Evolutionary conservation across 23 tunicate genomes (phyloP).

Genomic region (Corella eumyota): DNA sequence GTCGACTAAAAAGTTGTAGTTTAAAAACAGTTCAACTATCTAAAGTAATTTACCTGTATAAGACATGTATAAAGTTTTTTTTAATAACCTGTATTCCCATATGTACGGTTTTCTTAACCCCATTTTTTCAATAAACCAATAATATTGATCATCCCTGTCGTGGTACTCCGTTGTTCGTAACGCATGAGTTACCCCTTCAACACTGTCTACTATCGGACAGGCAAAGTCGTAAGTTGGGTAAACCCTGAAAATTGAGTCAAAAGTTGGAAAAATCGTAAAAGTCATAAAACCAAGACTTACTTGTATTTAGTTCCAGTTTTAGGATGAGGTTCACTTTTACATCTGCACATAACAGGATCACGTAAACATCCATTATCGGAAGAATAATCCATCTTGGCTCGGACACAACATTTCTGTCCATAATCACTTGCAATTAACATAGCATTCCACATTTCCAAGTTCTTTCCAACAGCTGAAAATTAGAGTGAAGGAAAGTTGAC

Average conservation of each 20-base stretch:
- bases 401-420: slow-evolving; percentile 70
- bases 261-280: background rate
- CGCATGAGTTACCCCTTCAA: slow-evolving; percentile 97
- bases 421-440: slow-evolving; percentile 63
- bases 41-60: background rate
- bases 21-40: background rate
- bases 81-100: slow-evolving; percentile 85
- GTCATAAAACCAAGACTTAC: slow-evolving; percentile 15
- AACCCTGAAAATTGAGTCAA: slow-evolving; percentile 38
- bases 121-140: slow-evolving; percentile 94
- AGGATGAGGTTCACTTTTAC: slow-evolving; percentile 82
- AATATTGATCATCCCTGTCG: slow-evolving; percentile 92
- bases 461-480: slow-evolving; percentile 58
- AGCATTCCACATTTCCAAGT: slow-evolving; percentile 86
- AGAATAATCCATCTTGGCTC: slow-evolving; percentile 80
- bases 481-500: background rate
- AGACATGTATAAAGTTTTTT: background rate
- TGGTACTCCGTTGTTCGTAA: slow-evolving; percentile 92
- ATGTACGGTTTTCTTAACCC: slow-evolving; percentile 72
- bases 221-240: slow-evolving; percentile 99
- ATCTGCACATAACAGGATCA: slow-evolving; percentile 96
- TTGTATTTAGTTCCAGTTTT: slow-evolving; percentile 71
- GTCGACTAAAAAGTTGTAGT: slow-evolving; percentile 49
- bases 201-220: slow-evolving; percentile 97
- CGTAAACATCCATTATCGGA: slow-evolving; percentile 94